These are phyloP conservation scores for Myotis brandtii DNA, from an alignment of 2,113 vertebrate species.

Conservation along the genomic window DNA sequence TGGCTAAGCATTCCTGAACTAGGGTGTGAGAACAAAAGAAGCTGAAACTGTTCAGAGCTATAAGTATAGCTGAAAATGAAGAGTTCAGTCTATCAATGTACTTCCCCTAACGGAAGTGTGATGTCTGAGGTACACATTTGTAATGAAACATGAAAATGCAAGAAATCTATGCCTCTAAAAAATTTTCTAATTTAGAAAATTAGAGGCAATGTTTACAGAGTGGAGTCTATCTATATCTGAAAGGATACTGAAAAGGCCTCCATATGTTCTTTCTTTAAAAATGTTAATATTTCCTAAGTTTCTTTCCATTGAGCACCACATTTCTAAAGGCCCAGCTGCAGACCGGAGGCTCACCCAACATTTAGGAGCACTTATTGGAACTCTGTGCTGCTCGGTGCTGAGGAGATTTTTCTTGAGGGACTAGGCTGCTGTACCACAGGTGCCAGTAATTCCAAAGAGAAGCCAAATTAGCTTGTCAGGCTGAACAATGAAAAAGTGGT, in stretches of 20 bases:
- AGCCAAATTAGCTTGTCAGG: neutral
- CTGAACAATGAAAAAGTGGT: neutral
- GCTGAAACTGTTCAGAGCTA: neutral
- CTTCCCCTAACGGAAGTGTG: neutral
- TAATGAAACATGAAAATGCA: neutral
- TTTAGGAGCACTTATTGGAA: neutral
- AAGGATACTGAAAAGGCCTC: neutral
- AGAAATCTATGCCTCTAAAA: neutral
- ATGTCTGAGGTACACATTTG: neutral
- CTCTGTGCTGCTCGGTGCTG: neutral
- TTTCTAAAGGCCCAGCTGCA: neutral
- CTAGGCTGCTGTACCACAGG: neutral
- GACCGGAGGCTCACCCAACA: neutral
- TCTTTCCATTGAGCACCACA: neutral
- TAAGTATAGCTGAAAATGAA: neutral
- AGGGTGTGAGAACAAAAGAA: neutral
- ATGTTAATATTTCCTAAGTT: neutral
- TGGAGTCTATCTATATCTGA: neutral
- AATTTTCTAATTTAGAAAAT: neutral
- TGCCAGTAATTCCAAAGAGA: neutral
- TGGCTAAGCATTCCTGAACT: constrained; percentile 8
- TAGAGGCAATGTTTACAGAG: neutral
- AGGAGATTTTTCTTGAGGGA: neutral
- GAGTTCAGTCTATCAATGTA: neutral
- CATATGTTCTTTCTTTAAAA: neutral